Evolutionary conservation across 1,140 invertebrate species (phyloP), one percentile per base, ranked within the genome.

Genomic region (Doryteuthis pealeii): DNA sequence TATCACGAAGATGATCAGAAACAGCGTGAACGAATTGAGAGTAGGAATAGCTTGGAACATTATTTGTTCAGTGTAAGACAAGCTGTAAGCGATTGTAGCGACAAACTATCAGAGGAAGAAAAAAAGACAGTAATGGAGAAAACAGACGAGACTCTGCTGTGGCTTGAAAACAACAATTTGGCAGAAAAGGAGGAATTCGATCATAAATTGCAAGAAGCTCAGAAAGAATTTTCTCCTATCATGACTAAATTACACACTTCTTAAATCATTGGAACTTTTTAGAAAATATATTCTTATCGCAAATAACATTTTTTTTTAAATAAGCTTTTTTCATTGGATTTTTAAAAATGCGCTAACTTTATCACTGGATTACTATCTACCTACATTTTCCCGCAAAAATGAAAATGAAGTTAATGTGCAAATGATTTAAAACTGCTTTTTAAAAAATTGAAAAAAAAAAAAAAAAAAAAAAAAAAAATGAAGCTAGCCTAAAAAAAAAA

Each of bases 121-220:
- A 94, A 94, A 84, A 93, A 92, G 75, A 92, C 91, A 28, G 93
- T 98, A 75, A 82, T 93, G 77, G 93, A 95, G 80, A 96, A 96
- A 85, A 96, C 95, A 88, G 94, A 95, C 80, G 95, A 97, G 78
- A 93, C 94, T 70, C 93, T 99, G 84, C 92, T 93, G 79, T 99
- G 96, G 96, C 90, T 99, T 68, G 96, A 99, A 86, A 91, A 92
- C 31, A 99, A 99, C 87, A 94, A 96, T 22, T 74, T 84, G 30
- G 85, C 85, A 18, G 83, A 85, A 66, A 86, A 84, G 74, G 86
- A 86, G 2, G 87, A 87, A 75, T 87, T 81, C 67, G 86, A 87
- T 31, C 74, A 85, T 62, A 79, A 83, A 54, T 68, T 80, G 68
- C 83, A 87, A 76, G 87, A 88, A 70, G 33, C 87, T 3, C 85